phyloP scores from a whole-genome alignment of 2,888 invertebrate genomes.

The Trissolcus brochymenae region DNA sequence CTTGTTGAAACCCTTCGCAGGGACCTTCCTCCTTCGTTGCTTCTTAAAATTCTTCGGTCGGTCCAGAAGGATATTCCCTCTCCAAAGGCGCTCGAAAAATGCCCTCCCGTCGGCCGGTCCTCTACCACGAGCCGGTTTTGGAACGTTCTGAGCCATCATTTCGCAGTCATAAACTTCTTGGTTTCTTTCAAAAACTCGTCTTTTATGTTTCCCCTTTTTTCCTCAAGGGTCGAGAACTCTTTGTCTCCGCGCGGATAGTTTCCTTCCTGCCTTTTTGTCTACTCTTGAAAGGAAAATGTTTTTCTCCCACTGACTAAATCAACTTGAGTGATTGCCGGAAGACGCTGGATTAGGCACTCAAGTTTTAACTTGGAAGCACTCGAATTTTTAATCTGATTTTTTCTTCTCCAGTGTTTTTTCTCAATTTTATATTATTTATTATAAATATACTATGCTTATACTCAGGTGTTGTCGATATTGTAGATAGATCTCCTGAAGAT shows the following conservation, averaged over 20 bases:
- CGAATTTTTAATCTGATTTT: neutral
- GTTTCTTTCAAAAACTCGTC: neutral
- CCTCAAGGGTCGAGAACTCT: neutral
- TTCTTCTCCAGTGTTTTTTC: neutral
- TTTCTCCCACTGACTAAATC: conserved; percentile 1
- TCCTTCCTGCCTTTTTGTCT: conserved; percentile 33
- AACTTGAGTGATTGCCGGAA: conserved; percentile 59
- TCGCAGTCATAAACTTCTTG: no score
- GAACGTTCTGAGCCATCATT: conserved; percentile 65
- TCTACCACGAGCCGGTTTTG: conserved; percentile 73
- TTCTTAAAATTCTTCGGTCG: conserved; percentile 70
- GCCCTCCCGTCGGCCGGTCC: conserved; percentile 80
- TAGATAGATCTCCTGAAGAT: conserved; percentile 32
- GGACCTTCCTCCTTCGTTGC: conserved; percentile 69
- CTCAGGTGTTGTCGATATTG: conserved; percentile 18
- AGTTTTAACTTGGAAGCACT: conserved; percentile 49
- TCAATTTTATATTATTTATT: conserved; percentile 14
- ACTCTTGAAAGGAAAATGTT: conserved; percentile 30
- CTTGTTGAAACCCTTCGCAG: conserved; percentile 63
- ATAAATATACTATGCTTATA: conserved; percentile 23
- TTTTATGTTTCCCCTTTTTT: neutral
- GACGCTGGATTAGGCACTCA: conserved; percentile 72
- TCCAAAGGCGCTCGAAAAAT: conserved; percentile 85
- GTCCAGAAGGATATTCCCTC: conserved; percentile 79
- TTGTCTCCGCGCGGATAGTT: conserved; percentile 13